phyloP scores from a whole-genome alignment of 2,797 vertebrate genomes.

The Margarornis squamiger region DNA sequence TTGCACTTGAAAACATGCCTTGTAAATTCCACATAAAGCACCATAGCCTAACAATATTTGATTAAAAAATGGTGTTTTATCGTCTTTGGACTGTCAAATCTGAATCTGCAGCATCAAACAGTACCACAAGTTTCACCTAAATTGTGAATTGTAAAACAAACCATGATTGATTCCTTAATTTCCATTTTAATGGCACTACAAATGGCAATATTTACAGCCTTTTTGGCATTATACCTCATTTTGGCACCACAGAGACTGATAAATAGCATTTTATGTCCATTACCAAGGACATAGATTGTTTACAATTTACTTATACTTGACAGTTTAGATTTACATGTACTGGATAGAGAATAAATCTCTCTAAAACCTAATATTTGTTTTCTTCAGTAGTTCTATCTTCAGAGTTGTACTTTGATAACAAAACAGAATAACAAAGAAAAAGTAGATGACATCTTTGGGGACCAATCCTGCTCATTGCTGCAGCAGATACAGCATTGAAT shows the following conservation, averaged over 20 bases:
- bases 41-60: not conserved
- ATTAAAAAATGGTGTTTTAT: not conserved
- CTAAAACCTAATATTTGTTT: conserved; percentile 17
- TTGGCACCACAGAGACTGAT: conserved; percentile 19
- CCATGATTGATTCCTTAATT: conserved; percentile 39
- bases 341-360: conserved; percentile 4
- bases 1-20: not conserved
- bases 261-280: conserved; percentile 48
- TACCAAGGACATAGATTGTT: conserved; percentile 15
- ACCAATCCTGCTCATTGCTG: not conserved
- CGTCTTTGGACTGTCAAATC: not conserved
- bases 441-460: not conserved
- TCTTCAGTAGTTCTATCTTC: not conserved
- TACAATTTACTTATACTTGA: not conserved
- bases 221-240: conserved; percentile 33
- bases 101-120: not conserved
- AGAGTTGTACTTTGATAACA: not conserved
- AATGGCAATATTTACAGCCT: conserved; percentile 50
- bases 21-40: conserved; percentile 3
- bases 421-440: not conserved
- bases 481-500: not conserved
- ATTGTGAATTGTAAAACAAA: conserved; percentile 13
- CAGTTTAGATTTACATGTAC: conserved; percentile 25
- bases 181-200: conserved; percentile 58
- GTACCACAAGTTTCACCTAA: not conserved